Base-by-base conservation (phyloP, 1,140 invertebrate genomes). In the Macrosteles quadrilineatus region DNA sequence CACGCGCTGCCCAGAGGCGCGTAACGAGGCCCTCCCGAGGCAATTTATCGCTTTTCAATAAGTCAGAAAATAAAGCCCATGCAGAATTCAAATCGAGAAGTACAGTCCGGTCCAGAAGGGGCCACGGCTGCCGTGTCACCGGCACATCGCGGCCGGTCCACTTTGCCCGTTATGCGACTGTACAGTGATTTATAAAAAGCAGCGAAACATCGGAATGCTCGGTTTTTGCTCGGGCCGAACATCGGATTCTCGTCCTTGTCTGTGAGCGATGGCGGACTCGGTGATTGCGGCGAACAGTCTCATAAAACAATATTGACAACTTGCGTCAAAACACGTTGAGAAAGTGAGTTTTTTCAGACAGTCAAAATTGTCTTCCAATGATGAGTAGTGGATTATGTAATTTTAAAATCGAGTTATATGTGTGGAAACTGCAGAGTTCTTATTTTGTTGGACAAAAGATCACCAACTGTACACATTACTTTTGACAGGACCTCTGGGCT, bases 31-130 rank as follows among this genome's bases (percentile, higher is more conserved):
- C 25, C 55, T 11, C 55, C 23, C 21, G 14, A 14, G 14, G 55
- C 55, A 59, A 59, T 59, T 59, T 59, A 59, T 59, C 55, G 55
- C 55, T 59, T 59, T 59, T 59, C 55, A 59, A 59, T 59, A 59
- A 59, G 23, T 59, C 55, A 59, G 55, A 59, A 59, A 59, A 25
- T 59, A 59, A 59, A 59, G 55, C 55, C 21, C 55, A 59, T 59
- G 55, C 55, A 59, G 55, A 59, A 59, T 59, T 59, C 55, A 59
- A 59, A 59, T 59, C 55, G 27, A 29, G 55, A 59, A 6, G 55
- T 59, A 59, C 55, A 59, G 55, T 59, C 55, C 21, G 55, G 47
- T 19, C 21, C 47, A n/a, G n/a, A n/a, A n/a, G n/a, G n/a, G n/a
- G n/a, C n/a, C n/a, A n/a, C n/a, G 14, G 47, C 47, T 4, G 47